phyloP scores from a whole-genome alignment of 1,140 invertebrate genomes.

The Pissodes strobi region DNA sequence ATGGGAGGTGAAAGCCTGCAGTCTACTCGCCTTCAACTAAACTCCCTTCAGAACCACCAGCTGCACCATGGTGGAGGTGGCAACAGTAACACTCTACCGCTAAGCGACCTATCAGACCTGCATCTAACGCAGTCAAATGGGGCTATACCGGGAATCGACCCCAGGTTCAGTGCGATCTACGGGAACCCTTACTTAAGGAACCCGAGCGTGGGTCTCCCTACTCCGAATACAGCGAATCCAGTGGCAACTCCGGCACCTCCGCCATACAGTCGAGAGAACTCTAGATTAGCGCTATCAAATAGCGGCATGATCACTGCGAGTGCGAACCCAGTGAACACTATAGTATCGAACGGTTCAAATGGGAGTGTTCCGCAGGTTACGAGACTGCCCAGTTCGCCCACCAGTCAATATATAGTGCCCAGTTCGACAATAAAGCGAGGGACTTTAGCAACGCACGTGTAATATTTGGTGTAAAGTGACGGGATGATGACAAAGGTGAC shows the following conservation, averaged over 20 bases:
- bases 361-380: slow-evolving; percentile 59
- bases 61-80: slow-evolving; percentile 35
- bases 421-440: slow-evolving; percentile 62
- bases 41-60: slow-evolving; percentile 54
- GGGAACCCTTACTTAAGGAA: slow-evolving; percentile 81
- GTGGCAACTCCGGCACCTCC: slow-evolving; percentile 78
- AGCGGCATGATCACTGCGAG: slow-evolving; percentile 49
- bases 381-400: slow-evolving; percentile 58
- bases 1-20: slow-evolving; percentile 60
- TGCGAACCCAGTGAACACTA: slow-evolving; percentile 50
- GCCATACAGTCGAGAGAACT: slow-evolving; percentile 61
- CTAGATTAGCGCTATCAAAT: slow-evolving; percentile 45
- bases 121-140: slow-evolving; percentile 57
- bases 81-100: slow-evolving; percentile 43
- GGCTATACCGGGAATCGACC: slow-evolving; percentile 72
- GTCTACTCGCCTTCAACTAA: slow-evolving; percentile 53
- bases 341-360: slow-evolving; percentile 52
- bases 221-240: slow-evolving; percentile 71
- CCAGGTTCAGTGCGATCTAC: slow-evolving; percentile 84
- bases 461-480: slow-evolving; percentile 44
- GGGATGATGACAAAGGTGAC: background rate
- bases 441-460: slow-evolving; percentile 67
- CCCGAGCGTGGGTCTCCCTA: slow-evolving; percentile 56
- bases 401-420: slow-evolving; percentile 59
- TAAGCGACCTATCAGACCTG: slow-evolving; percentile 50